These are phyloP conservation scores for Nibea albiflora DNA, from an alignment of 2,113 vertebrate species.

Conservation along the genomic window DNA sequence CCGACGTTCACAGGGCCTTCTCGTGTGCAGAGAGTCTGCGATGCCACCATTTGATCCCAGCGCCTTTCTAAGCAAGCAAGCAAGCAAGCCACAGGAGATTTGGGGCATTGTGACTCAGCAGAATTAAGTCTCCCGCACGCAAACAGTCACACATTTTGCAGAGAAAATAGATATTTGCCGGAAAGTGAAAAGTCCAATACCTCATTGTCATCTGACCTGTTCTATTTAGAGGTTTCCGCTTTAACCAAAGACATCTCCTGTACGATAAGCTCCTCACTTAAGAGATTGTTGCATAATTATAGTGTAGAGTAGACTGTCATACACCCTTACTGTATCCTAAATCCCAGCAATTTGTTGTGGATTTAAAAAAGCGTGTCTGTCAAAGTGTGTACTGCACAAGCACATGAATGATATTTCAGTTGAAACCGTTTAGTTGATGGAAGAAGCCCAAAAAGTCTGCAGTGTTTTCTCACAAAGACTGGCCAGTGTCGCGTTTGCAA, in stretches of 20 bases:
- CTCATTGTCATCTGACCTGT: not conserved
- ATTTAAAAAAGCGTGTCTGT: conserved; percentile 35
- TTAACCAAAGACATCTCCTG: not conserved
- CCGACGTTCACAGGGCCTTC: conserved; percentile 4
- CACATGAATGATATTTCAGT: not conserved
- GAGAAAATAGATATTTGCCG: not conserved
- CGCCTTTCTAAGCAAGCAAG: not conserved
- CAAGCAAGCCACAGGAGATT: not conserved
- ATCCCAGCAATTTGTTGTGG: conserved; percentile 39
- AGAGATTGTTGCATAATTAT: conserved; percentile 52
- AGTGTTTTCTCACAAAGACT: not conserved
- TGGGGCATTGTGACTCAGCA: conserved; percentile 36
- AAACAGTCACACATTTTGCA: not conserved
- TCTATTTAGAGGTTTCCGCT: not conserved
- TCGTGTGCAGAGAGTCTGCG: not conserved
- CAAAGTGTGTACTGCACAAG: not conserved
- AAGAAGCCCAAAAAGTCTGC: not conserved
- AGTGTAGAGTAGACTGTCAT: conserved; percentile 29
- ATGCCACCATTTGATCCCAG: not conserved
- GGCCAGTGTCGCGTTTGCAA: not conserved
- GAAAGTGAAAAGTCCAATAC: not conserved
- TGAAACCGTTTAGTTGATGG: not conserved
- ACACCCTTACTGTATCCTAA: conserved; percentile 1
- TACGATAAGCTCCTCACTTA: conserved; percentile 35
- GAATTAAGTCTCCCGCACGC: not conserved